phyloP scores from a whole-genome alignment of 2,113 vertebrate species.

The Mellivora capensis region DNA sequence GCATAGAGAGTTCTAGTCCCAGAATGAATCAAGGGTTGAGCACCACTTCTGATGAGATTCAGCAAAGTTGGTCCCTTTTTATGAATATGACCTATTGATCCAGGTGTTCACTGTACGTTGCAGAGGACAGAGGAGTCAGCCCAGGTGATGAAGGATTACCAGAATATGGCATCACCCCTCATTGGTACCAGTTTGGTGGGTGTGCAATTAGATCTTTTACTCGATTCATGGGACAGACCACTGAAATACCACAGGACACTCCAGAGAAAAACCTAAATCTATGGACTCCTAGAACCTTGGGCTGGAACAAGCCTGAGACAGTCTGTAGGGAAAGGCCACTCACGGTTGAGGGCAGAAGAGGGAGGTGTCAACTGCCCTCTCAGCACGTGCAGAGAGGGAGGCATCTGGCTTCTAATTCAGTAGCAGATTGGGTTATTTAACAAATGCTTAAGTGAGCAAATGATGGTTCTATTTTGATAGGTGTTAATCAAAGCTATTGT shows the following conservation, averaged over 20 bases:
- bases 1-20: neutral
- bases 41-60: neutral
- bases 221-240: neutral
- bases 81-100: neutral
- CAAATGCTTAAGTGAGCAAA: constrained; percentile 69
- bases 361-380: constrained; percentile 37
- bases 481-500: constrained; percentile 79
- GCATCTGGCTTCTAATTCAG: constrained; percentile 66
- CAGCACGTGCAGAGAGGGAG: constrained; percentile 16
- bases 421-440: constrained; percentile 70
- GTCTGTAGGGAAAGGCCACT: neutral
- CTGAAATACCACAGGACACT: no score
- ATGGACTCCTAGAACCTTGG: neutral
- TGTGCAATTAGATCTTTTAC: neutral
- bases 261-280: neutral
- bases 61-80: neutral
- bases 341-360: rapidly evolving
- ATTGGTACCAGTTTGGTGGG: neutral
- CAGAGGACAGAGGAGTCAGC: neutral
- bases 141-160: neutral
- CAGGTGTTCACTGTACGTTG: neutral
- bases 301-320: neutral
- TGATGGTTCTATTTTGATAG: constrained; percentile 77
- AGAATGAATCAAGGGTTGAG: neutral
- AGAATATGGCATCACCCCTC: neutral